phyloP scores from a whole-genome alignment of 35 echinoderm and acorn worm genomes.

The Ptychodera flava region DNA sequence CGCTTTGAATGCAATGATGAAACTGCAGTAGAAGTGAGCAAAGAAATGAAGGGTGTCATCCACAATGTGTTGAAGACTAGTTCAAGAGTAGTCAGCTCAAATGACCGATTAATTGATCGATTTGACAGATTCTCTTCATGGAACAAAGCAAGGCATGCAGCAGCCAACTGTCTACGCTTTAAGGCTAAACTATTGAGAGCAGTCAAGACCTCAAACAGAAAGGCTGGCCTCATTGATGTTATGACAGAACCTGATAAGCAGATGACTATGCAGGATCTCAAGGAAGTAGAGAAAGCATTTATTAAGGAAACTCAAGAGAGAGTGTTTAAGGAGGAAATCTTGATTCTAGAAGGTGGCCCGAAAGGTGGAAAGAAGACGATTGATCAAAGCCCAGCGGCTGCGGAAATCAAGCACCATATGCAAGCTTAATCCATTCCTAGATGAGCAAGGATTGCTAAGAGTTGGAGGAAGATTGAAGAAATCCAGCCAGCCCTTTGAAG shows the following conservation, averaged over 20 bases:
- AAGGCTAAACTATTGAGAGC: no score
- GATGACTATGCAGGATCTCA: no score
- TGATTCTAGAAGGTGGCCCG: neutral
- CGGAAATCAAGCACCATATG: neutral
- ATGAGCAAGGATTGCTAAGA: neutral
- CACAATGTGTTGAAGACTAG: neutral
- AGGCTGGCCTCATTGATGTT: no score
- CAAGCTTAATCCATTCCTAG: conserved; percentile 1
- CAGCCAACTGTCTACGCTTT: no score
- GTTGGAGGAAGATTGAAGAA: neutral
- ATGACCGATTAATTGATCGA: neutral
- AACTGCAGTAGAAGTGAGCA: neutral
- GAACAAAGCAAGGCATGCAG: neutral
- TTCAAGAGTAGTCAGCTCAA: neutral
- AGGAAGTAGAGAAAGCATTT: neutral
- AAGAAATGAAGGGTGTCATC: neutral
- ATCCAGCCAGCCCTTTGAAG: neutral
- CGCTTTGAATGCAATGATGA: neutral
- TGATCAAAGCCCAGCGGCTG: neutral
- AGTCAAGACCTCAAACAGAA: no score
- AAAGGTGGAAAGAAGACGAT: neutral
- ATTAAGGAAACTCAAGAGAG: neutral
- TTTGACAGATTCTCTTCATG: neutral
- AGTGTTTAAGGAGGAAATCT: neutral
- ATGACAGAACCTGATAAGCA: no score